Percentiles rank a stretch among this genome's conserved stretches.
Conservation (phyloP, 1,140 invertebrate genomes). For the Zaprionus africanus region DNA sequence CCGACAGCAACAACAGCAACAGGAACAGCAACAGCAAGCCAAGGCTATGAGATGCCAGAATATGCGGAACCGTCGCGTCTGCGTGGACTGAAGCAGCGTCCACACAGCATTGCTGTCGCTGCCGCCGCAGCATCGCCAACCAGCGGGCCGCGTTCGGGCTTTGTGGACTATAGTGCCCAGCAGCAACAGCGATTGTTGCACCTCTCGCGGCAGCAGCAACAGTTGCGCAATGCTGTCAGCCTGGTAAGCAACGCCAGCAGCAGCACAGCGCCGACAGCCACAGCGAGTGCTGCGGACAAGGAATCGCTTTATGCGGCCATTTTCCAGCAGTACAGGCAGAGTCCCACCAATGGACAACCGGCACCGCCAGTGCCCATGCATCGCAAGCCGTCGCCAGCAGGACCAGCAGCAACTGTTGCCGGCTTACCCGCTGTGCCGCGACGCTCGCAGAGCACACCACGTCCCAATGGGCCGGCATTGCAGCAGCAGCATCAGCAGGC, state of each 20-base stretch:
- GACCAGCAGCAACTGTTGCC: constrained; percentile 33
- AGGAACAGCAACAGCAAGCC: constrained; percentile 21
- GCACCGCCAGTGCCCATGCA: constrained; percentile 59
- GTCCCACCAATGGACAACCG: constrained; percentile 66
- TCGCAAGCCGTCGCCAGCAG: constrained; percentile 27
- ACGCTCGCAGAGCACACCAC: constrained; percentile 79
- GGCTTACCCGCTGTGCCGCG: constrained; percentile 66
- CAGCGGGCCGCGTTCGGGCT: constrained; percentile 43
- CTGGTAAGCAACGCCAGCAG: constrained; percentile 28
- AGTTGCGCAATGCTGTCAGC: constrained; percentile 69
- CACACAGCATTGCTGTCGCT: constrained; percentile 77
- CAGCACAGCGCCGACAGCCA: constrained; percentile 28
- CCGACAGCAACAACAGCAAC: constrained; percentile 21
- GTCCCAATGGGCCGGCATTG: constrained; percentile 42
- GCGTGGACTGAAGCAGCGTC: constrained; percentile 75
- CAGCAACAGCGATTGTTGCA: constrained; percentile 80
- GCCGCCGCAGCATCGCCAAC: constrained; percentile 26
- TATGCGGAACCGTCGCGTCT: constrained; percentile 77
- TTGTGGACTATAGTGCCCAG: constrained; percentile 75
- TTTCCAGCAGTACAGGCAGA: constrained; percentile 78
- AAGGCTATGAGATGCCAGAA: constrained; percentile 77
- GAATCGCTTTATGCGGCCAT: constrained; percentile 75
- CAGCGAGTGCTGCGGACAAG: constrained; percentile 59
- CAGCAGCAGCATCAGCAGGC: constrained; percentile 58
- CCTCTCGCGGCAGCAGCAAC: constrained; percentile 76